phyloP scores from a whole-genome alignment of 1,140 invertebrate species.

The Anastatus disparis region DNA sequence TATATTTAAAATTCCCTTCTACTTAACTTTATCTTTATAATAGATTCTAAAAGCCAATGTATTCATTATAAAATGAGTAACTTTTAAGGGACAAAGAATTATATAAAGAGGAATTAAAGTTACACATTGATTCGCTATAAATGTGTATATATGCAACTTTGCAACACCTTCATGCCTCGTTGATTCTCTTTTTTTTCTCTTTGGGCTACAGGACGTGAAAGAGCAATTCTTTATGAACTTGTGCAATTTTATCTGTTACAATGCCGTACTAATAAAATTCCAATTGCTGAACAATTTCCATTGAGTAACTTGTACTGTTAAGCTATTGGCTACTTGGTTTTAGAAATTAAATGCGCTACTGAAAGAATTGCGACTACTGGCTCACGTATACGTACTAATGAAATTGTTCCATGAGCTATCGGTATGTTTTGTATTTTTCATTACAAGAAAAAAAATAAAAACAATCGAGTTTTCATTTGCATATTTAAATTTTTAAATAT shows the following conservation, averaged over 20 bases:
- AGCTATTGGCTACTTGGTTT: background rate
- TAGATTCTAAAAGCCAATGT: constrained; percentile 14
- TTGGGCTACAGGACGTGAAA: constrained; percentile 23
- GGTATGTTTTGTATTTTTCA: no score
- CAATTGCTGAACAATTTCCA: constrained; percentile 35
- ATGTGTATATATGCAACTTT: no score
- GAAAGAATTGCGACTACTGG: background rate
- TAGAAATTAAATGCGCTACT: constrained; percentile 3
- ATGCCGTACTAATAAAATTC: constrained; percentile 33
- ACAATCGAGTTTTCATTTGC: no score
- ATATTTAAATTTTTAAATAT: no score
- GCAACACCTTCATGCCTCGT: constrained; percentile 15
- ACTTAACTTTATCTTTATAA: constrained; percentile 6
- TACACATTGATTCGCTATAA: no score
- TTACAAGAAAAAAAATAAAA: no score
- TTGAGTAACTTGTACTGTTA: constrained; percentile 1
- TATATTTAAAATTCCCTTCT: no score
- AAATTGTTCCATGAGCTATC: no score
- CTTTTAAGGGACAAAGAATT: constrained; percentile 31
- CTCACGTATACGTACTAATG: no score
- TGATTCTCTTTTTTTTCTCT: no score
- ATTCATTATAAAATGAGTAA: constrained; percentile 29
- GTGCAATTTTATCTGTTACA: constrained; percentile 33
- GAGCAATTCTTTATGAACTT: constrained; percentile 25
- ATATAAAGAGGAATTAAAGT: constrained; percentile 22